Base-by-base conservation (phyloP, 2,113 vertebrate genomes). In the Cettia cetti region DNA sequence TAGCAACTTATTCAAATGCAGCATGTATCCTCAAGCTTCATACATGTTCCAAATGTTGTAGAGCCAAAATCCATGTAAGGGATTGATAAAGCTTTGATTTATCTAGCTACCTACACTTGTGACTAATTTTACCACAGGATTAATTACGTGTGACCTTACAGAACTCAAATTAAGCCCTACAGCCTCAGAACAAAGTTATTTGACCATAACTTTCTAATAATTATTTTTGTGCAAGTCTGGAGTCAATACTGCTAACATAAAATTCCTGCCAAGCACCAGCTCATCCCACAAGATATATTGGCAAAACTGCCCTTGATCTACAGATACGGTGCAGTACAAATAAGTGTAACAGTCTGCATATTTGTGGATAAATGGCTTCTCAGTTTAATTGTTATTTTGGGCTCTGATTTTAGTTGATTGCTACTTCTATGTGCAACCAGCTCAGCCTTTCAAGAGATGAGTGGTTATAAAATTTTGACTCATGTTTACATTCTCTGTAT, bases 1-100 rank as follows among this genome's bases (percentile, higher is more conserved):
- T 75, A 90, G 45, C 30, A 80, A 70, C 20, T 61, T 90, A 92
- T 88, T 94, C 69, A 96, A 94, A 86, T 78, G 49, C 82, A 91
- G 72, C 75, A 59, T 69, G 20, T 40, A 57, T 86, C 72, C 35
- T 83, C 13, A 44, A 6, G 22, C 30, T 23, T 92, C 66, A 35
- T 66, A 56, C 4, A n/a, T 27, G 39, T 57, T 90, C 33, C 64
- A 90, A 90, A 83, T 23, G 3, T 42, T 82, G 15, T 33, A 66
- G 47, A 86, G 61, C 27, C 50, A 68, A 91, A 94, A 54, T 64
- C 40, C 27, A 26, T 22, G 23, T 68, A 27, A 69, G 69, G 15
- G 45, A 35, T 35, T 40, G 37, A 52, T 44, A 40, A 63, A 53
- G 11, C 6, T 59, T 86, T 64, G 56, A 54, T 90, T 88, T 72